Base-by-base conservation (phyloP, 2,888 invertebrate species). In the Lasioglossum vierecki region DNA sequence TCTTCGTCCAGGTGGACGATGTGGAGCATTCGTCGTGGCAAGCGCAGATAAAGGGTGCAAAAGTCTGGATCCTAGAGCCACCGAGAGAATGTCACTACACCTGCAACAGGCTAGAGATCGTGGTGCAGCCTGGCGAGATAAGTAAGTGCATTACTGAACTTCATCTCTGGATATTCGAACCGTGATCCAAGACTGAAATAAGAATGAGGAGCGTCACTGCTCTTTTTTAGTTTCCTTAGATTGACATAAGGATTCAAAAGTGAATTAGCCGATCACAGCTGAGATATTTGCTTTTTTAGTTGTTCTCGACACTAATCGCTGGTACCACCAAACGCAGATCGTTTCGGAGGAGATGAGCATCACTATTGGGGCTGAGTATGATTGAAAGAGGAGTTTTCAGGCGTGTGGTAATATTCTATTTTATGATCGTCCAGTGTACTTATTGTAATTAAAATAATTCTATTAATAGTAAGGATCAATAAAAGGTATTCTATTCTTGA, bases 21-120 rank as follows among this genome's bases (percentile, higher is more conserved):
- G 99, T 99, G 76, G 96, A 97, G 76, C 97, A 98, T 95, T 98
- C 99, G 80, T 99, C 99, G 2, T 99, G 99, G 99, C 99, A 99
- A 95, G 99, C 99, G 0, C 99, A 99, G 95, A 96, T 99, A 75
- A 96, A 96, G 77, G 99, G 99, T 0, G 96, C 96, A 90, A 99
- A 99, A 95, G 96, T 96, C 86, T 99, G 99, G 99, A 96, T 96
- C 80, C 95, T 99, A 85, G 97, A 98, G 89, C 99, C 99, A 13
- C 99, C 99, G 1, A 98, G 98, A 0, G 99, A 99, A 95, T 99
- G 99, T 94, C 96, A 97, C 93, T 98, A 98, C 94, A 95, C 95
- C 79, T 99, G 99, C 95, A 94, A 95, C 8, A 96, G 96, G 89
- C 93, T 99, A 85, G 95, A 96, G 86, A 97, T 97, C 87, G 96